phyloP scores from a whole-genome alignment of 2,888 invertebrate species.

The Thymelicus acteon region DNA sequence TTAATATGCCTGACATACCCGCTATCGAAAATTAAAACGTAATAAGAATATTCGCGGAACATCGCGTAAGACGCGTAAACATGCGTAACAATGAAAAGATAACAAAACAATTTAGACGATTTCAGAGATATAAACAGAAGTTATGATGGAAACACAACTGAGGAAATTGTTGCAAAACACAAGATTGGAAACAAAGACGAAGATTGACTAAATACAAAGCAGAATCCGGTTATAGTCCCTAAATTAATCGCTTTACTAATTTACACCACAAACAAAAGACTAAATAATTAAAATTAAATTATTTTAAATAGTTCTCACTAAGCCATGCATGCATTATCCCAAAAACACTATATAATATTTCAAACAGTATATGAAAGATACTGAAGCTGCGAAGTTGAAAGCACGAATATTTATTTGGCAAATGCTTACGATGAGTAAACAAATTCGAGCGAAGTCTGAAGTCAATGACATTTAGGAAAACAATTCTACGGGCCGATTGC shows the following conservation, averaged over 20 bases:
- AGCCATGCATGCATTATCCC: background rate
- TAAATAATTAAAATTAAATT: too few species aligned
- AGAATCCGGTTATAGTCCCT: too few species aligned
- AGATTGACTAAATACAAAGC: background rate
- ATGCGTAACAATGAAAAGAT: slow-evolving; percentile 24
- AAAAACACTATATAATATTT: slow-evolving; percentile 29
- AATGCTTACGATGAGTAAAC: slow-evolving; percentile 66
- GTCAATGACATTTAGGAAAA: slow-evolving; percentile 71
- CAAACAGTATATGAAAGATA: slow-evolving; percentile 48
- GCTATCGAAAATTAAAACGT: slow-evolving; percentile 9
- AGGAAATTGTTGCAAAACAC: slow-evolving; percentile 67
- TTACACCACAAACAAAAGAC: too few species aligned
- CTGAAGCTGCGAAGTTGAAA: slow-evolving; percentile 50
- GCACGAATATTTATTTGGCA: slow-evolving; percentile 68
- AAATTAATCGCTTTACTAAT: too few species aligned
- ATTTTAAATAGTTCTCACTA: too few species aligned
- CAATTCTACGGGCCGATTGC: slow-evolving; percentile 52
- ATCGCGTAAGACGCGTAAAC: background rate
- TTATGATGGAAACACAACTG: slow-evolving; percentile 51
- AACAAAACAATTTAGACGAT: slow-evolving; percentile 25
- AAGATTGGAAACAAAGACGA: slow-evolving; percentile 59
- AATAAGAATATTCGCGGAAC: slow-evolving; percentile 11
- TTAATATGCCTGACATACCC: background rate
- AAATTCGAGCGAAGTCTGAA: slow-evolving; percentile 67
- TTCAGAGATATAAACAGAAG: slow-evolving; percentile 47